Base-by-base conservation (phyloP, 2,888 invertebrate genomes). In the Pilophorus perplexus region DNA sequence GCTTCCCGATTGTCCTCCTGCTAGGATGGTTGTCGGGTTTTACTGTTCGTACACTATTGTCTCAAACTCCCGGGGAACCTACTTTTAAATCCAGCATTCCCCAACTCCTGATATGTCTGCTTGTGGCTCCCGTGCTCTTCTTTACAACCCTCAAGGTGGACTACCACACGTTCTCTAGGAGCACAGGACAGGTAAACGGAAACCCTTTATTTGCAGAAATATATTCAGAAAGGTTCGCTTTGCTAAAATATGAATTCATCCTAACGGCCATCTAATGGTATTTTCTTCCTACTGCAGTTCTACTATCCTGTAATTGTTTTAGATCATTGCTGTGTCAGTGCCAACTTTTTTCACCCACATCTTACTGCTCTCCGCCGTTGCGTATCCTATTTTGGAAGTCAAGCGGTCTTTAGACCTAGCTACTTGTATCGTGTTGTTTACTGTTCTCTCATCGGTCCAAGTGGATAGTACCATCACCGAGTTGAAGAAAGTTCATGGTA, bases 161-260 rank as follows among this genome's bases (percentile, higher is more conserved):
- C 22, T 62, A 62, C 22, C 62, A 62, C 33, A 62, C 62, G 6
- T 62, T 62, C 33, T 62, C 62, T 3, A 27, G 62, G 23, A 62
- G 46, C 20, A 62, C 46, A 48, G 33, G 27, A 14, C 62, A 62
- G 38, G 62, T 62, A 33, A 33, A 12, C n/a, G n/a, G n/a, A n/a
- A n/a, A n/a, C n/a, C n/a, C n/a, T n/a, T n/a, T n/a, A n/a, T n/a
- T n/a, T n/a, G n/a, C n/a, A n/a, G n/a, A n/a, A n/a, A n/a, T n/a
- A n/a, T n/a, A n/a, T n/a, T n/a, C n/a, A n/a, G n/a, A n/a, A n/a
- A n/a, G n/a, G n/a, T n/a, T n/a, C 33, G 33, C 33, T 33, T 33
- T 33, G n/a, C n/a, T n/a, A n/a, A n/a, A n/a, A n/a, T n/a, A n/a
- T n/a, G n/a, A n/a, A n/a, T n/a, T n/a, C n/a, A n/a, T n/a, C n/a